Conservation (phyloP, 1,140 invertebrate species). For the Drosophila lacteicornis region DNA sequence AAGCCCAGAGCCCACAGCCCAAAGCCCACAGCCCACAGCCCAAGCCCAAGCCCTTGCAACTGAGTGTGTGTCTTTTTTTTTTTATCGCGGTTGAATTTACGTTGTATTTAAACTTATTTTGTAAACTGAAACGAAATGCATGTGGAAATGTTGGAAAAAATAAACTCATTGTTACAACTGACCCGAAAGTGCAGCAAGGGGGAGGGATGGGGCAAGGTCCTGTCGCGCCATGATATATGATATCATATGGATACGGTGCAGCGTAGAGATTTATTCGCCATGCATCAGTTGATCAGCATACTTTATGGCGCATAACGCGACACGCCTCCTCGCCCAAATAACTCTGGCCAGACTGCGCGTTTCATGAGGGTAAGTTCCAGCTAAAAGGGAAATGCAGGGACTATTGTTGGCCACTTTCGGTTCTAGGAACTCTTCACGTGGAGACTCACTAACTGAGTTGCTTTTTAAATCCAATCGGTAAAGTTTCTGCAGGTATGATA, state of each 20-base stretch:
- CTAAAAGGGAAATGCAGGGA: not conserved
- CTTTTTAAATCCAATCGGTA: no score
- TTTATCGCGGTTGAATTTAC: constrained; percentile 79
- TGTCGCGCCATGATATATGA: constrained; percentile 33
- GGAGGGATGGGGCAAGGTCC: not conserved
- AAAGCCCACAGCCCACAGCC: no score
- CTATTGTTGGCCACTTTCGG: no score
- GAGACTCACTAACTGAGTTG: no score
- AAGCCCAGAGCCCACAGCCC: not conserved
- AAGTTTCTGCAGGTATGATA: no score
- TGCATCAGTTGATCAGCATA: constrained; percentile 55
- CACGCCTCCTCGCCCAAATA: constrained; percentile 3
- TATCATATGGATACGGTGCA: constrained; percentile 20
- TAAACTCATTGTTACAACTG: constrained; percentile 50
- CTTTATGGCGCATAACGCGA: constrained; percentile 50
- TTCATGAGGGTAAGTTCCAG: constrained; percentile 16
- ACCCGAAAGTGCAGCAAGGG: not conserved
- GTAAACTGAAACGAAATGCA: constrained; percentile 74
- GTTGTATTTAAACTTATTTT: constrained; percentile 71
- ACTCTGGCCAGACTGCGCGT: constrained; percentile 1
- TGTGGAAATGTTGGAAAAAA: constrained; percentile 75
- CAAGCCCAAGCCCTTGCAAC: not conserved
- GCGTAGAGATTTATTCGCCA: constrained; percentile 45
- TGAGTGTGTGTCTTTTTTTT: constrained; percentile 58
- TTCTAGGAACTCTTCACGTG: no score